Evolutionary conservation across 1,140 invertebrate genomes (phyloP), one percentile per base, ranked within the genome.

Genomic region (Wiebesia pumilae): DNA sequence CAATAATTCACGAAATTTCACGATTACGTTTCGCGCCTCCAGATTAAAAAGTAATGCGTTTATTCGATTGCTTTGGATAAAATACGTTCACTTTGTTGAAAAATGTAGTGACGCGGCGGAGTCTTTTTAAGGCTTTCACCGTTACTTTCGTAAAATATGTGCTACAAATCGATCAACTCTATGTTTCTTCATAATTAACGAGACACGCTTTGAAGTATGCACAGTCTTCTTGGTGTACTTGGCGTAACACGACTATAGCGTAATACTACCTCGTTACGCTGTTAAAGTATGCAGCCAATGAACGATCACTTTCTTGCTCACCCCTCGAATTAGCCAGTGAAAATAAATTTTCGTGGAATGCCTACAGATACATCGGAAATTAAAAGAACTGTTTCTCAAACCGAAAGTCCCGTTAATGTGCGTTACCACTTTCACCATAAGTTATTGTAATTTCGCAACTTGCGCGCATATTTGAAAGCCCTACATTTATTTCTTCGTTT

Each of bases 401-500:
- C 38, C 19, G 16, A 71, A 47, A 47, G 38, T 71, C n/a, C 33
- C 40, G 79, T 81, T 81, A 81, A 81, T 43, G 19, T 33, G 1
- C 35, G 21, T 12, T 4, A 65, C 35, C 43, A 10, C 12, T 47
- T 82, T 51, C 21, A 69, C 80, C 62, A 21, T 51, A 71, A 51
- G 71, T 82, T 69, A 62, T n/a, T n/a, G 43, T 82, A 82, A 82
- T 82, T 82, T 40, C 79, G 16, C 38, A 67, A 81, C 10, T 62
- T 43, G 62, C 79, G 35, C 35, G 58, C 80, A 47, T 67, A 27
- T 38, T 54, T 30, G 51, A 1, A 30, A 83, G 65, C 30, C 67
- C 30, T 54, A 73, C 81, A 73, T 71, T 73, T 54, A 83, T 83
- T 83, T 83, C 81, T 71, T 83, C 67, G 73, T 83, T 83, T 73